These are phyloP conservation scores for Archivesica marissinica DNA, from an alignment of 1,140 invertebrate species.

Conservation along the genomic window DNA sequence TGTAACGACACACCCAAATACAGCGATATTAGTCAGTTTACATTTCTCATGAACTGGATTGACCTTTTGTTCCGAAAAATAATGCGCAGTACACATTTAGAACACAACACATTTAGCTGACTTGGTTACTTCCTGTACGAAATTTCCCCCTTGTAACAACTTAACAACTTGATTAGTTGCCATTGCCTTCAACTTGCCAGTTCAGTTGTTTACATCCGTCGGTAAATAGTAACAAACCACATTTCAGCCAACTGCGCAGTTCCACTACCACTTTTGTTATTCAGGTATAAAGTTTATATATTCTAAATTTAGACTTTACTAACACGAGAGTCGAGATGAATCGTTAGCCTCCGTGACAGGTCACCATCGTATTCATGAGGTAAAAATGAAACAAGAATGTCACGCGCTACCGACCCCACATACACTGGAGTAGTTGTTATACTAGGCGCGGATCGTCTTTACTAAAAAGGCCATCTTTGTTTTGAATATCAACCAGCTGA, in stretches of 20 bases:
- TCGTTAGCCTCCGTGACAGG: constrained; percentile 37
- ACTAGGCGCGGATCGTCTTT: neutral
- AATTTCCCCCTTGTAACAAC: constrained; percentile 14
- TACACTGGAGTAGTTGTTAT: neutral
- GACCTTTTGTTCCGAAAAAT: neutral
- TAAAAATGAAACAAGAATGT: constrained; percentile 22
- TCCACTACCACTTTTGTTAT: constrained; percentile 54
- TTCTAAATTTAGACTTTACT: constrained; percentile 35
- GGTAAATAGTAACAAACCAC: constrained; percentile 56
- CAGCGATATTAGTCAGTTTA: neutral
- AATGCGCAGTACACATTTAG: constrained; percentile 7
- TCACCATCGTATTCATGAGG: constrained; percentile 14
- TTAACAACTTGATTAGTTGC: constrained; percentile 25
- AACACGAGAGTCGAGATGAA: constrained; percentile 20
- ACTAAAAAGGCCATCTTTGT: constrained; percentile 42
- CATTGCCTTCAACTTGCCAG: constrained; percentile 11
- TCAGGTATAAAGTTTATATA: constrained; percentile 28
- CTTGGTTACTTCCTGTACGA: constrained; percentile 1
- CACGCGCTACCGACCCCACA: constrained; percentile 9
- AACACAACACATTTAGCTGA: neutral
- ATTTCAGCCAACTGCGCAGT: constrained; percentile 50
- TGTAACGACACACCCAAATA: constrained; percentile 2
- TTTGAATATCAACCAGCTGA: constrained; percentile 44
- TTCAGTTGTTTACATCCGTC: constrained; percentile 19
- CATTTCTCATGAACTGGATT: constrained; percentile 8